These are phyloP conservation scores for Laterallus jamaicensis DNA, from an alignment of 2,113 vertebrate species.

Conservation along the genomic window DNA sequence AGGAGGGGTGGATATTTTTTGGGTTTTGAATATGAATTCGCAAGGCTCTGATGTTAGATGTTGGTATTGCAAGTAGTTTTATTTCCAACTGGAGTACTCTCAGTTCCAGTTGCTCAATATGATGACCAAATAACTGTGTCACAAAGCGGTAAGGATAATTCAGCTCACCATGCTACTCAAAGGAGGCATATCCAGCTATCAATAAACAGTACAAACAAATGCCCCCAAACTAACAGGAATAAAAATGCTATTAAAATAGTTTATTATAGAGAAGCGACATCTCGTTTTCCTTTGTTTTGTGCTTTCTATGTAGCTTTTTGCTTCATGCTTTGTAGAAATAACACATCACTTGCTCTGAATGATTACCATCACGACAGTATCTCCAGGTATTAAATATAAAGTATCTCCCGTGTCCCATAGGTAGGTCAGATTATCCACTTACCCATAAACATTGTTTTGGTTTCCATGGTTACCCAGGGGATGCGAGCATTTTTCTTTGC, in stretches of 20 bases:
- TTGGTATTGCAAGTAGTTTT: background rate
- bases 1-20: background rate
- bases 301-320: background rate
- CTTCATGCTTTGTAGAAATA: background rate
- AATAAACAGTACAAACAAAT: background rate
- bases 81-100: background rate
- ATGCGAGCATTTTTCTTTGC: background rate
- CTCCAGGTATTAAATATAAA: background rate
- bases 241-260: background rate
- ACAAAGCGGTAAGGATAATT: background rate
- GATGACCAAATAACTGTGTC: background rate
- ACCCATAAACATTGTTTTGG: background rate
- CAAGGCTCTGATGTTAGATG: background rate
- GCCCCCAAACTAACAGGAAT: background rate
- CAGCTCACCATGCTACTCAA: background rate
- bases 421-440: background rate
- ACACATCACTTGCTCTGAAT: background rate
- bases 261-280: background rate
- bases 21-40: background rate
- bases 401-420: background rate
- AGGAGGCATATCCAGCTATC: background rate
- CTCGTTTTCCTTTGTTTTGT: background rate
- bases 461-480: conserved; percentile 25
- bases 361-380: background rate
- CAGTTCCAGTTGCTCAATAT: background rate